phyloP scores from a whole-genome alignment of 1,140 invertebrate genomes.

The Macrobrachium rosenbergii region DNA sequence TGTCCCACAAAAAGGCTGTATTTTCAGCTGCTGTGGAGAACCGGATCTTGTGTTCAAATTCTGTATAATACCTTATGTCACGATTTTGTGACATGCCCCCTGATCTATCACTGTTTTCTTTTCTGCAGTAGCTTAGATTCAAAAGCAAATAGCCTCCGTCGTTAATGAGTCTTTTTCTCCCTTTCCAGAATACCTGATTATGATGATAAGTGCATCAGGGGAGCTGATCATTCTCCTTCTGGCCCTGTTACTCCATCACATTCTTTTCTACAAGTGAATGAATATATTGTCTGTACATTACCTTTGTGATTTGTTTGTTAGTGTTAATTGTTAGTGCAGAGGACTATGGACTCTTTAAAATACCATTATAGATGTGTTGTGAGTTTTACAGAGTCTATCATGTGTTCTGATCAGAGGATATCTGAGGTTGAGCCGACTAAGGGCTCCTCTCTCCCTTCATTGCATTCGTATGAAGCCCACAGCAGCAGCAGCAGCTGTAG shows the following conservation, averaged over 20 bases:
- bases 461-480: background rate
- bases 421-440: background rate
- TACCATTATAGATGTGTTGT: constrained; percentile 62
- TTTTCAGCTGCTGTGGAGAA: too few relatives aligned
- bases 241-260: constrained; percentile 52
- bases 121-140: too few relatives aligned
- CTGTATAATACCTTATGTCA: too few relatives aligned
- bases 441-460: background rate
- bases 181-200: constrained; percentile 43
- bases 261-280: constrained; percentile 51
- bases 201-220: constrained; percentile 42
- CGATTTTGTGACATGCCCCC: too few relatives aligned
- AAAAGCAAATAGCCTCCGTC: too few relatives aligned
- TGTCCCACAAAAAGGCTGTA: too few relatives aligned
- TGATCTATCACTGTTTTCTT: too few relatives aligned
- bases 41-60: too few relatives aligned
- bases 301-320: constrained; percentile 61
- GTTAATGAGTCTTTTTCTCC: background rate
- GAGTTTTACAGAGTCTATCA: constrained; percentile 62
- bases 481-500: constrained; percentile 1
- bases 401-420: constrained; percentile 48
- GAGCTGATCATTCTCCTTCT: constrained; percentile 21
- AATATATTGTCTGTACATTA: constrained; percentile 42
- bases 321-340: constrained; percentile 63
- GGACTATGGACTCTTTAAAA: constrained; percentile 47